A percentile compares a stretch with the other conserved stretches of the same genome.
These are phyloP conservation scores for Cylindroiulus punctatus DNA, from an alignment of 2,888 invertebrate genomes.

Conservation along the genomic window DNA sequence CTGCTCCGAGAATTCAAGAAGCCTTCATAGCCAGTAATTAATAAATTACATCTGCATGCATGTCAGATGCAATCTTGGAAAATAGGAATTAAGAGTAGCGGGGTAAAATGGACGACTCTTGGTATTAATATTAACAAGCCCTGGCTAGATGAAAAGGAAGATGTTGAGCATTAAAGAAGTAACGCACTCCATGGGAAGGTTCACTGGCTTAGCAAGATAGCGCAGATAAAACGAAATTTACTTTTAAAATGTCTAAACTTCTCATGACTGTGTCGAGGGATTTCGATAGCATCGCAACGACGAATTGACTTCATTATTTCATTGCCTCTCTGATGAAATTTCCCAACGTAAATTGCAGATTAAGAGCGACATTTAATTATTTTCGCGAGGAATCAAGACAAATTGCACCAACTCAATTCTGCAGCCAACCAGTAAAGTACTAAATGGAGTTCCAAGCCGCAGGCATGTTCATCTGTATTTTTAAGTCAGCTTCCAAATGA, in stretches of 20 bases:
- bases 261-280: slow-evolving; percentile 43
- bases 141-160: not conserved
- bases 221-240: slow-evolving; percentile 39
- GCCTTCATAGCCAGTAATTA: not conserved
- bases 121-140: slow-evolving; percentile 26
- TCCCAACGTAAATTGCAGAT: slow-evolving; percentile 51
- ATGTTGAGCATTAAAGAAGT: not conserved
- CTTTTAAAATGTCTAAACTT: slow-evolving; percentile 39
- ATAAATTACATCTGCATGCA: slow-evolving; percentile 12
- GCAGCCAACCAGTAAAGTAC: slow-evolving; percentile 24
- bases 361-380: slow-evolving; percentile 49
- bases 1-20: not conserved
- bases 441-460: slow-evolving; percentile 31
- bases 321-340: slow-evolving; percentile 51
- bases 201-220: slow-evolving; percentile 21
- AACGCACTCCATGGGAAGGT: not conserved
- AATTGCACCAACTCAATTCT: slow-evolving; percentile 31
- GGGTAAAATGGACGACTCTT: not conserved
- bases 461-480: slow-evolving; percentile 8
- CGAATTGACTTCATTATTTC: slow-evolving; percentile 49
- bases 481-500: not conserved
- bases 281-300: slow-evolving; percentile 41
- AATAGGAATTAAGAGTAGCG: not conserved
- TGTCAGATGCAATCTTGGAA: not conserved
- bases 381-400: slow-evolving; percentile 49